A percentile compares a stretch with the other conserved stretches of the same genome.
These are phyloP conservation scores for Agrochola litura DNA, from an alignment of 2,888 invertebrate genomes.

Conservation along the genomic window DNA sequence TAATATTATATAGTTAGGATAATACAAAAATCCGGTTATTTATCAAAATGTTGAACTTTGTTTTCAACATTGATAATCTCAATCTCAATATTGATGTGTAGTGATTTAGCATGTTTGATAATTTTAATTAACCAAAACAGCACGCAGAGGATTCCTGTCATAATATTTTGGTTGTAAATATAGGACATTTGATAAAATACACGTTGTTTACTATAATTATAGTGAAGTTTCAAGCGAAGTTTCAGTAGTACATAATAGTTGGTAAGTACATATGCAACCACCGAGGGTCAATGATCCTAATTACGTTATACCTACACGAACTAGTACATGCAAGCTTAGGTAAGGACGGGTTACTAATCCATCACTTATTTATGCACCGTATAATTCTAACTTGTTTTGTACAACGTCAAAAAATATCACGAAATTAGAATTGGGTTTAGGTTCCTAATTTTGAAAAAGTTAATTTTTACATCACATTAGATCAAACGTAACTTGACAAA, in stretches of 20 bases:
- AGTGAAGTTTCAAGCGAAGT: conserved; percentile 9
- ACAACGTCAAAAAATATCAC: background rate
- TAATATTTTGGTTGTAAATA: conserved; percentile 30
- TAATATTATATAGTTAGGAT: too few species aligned
- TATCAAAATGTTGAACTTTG: background rate
- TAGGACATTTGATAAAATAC: conserved; percentile 34
- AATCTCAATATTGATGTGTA: background rate
- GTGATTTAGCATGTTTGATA: too few species aligned
- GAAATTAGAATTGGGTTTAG: background rate
- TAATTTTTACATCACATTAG: background rate
- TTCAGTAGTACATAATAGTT: conserved; percentile 34
- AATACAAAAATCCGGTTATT: conserved; percentile 7
- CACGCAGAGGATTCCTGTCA: background rate
- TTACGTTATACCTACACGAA: conserved; percentile 30
- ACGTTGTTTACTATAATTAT: conserved; percentile 22
- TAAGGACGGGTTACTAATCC: conserved; percentile 48
- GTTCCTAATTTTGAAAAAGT: background rate
- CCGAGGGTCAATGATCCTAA: conserved; percentile 38
- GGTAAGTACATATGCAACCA: conserved; percentile 13
- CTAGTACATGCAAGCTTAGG: conserved; percentile 24
- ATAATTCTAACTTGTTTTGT: conserved; percentile 7
- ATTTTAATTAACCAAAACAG: conserved; percentile 20
- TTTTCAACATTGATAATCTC: conserved; percentile 10
- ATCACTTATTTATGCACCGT: conserved; percentile 22
- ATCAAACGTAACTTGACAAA: background rate